phyloP scores from a whole-genome alignment of 2,888 invertebrate genomes.

The Andrena dorsata region DNA sequence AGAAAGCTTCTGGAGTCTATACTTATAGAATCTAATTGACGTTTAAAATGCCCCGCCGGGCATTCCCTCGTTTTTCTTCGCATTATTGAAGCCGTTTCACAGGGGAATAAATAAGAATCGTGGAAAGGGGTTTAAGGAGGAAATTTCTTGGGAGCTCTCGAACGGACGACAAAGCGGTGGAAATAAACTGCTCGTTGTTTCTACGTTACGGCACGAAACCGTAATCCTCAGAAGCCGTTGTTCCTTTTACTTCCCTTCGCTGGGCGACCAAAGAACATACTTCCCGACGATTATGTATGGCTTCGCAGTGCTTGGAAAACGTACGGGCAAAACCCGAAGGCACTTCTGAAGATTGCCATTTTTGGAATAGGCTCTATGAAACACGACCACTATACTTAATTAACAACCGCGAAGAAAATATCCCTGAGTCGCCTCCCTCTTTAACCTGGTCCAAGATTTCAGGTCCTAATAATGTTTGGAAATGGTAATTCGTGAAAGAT shows the following conservation, averaged over 20 bases:
- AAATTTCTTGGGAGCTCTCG: slow-evolving; percentile 13
- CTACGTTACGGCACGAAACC: slow-evolving; percentile 29
- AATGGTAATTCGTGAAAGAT: too few relatives aligned
- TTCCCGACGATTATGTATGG: slow-evolving; percentile 35
- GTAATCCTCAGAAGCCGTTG: slow-evolving; percentile 48
- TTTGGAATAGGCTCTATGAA: neutral
- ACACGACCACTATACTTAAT: neutral
- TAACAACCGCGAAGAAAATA: too few relatives aligned
- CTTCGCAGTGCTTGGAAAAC: neutral
- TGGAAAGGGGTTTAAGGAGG: slow-evolving; percentile 11
- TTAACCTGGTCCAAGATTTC: too few relatives aligned
- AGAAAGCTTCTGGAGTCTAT: neutral
- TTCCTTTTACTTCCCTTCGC: slow-evolving; percentile 18
- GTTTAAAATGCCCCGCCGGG: neutral
- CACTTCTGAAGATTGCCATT: slow-evolving; percentile 13
- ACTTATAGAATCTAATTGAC: slow-evolving; percentile 15
- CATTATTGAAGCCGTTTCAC: neutral
- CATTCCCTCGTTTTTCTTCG: neutral
- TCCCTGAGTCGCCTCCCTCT: too few relatives aligned
- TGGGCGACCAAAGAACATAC: slow-evolving; percentile 30
- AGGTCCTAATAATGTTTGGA: too few relatives aligned
- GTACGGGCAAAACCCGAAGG: slow-evolving; percentile 1
- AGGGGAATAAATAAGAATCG: slow-evolving; percentile 26
- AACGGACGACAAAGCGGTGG: slow-evolving; percentile 37
- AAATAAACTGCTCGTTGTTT: slow-evolving; percentile 52